Percentiles rank a stretch among this genome's conserved stretches.
Conservation (phyloP, 2,797 vertebrate genomes). For the Graptemys geographica region DNA sequence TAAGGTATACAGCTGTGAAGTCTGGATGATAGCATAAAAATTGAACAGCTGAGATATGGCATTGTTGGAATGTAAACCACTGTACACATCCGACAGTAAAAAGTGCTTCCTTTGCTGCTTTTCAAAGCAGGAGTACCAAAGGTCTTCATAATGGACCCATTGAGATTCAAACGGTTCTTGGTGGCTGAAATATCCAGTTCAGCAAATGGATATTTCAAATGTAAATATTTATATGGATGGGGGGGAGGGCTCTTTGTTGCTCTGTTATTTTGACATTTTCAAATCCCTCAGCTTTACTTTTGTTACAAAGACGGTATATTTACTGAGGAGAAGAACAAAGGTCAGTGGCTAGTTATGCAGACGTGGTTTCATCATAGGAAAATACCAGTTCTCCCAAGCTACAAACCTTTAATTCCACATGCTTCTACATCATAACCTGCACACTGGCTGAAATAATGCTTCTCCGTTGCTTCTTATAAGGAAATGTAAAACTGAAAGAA, state of each 20-base stretch:
- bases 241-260: slow-evolving; percentile 57
- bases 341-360: slow-evolving; percentile 58
- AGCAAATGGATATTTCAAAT: slow-evolving; percentile 71
- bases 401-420: background rate
- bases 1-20: slow-evolving; percentile 76
- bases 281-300: slow-evolving; percentile 62
- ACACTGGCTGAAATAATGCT: background rate
- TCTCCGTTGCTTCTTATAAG: background rate
- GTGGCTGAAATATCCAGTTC: slow-evolving; percentile 69
- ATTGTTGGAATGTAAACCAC: slow-evolving; percentile 69
- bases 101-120: slow-evolving; percentile 66
- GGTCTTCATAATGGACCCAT: slow-evolving; percentile 43
- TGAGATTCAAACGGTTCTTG: slow-evolving; percentile 64
- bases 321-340: slow-evolving; percentile 60
- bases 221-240: slow-evolving; percentile 77
- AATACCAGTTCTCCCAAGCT: slow-evolving; percentile 28
- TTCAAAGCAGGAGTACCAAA: slow-evolving; percentile 70
- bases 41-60: slow-evolving; percentile 63
- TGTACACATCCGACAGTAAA: slow-evolving; percentile 32
- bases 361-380: slow-evolving; percentile 46
- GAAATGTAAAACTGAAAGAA: background rate
- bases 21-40: slow-evolving; percentile 73
- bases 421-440: background rate
- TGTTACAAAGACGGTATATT: slow-evolving; percentile 56
- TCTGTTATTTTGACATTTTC: slow-evolving; percentile 67